These are phyloP conservation scores for Pristionchus maxplancki DNA, from an alignment of 2,888 invertebrate species.

Conservation along the genomic window DNA sequence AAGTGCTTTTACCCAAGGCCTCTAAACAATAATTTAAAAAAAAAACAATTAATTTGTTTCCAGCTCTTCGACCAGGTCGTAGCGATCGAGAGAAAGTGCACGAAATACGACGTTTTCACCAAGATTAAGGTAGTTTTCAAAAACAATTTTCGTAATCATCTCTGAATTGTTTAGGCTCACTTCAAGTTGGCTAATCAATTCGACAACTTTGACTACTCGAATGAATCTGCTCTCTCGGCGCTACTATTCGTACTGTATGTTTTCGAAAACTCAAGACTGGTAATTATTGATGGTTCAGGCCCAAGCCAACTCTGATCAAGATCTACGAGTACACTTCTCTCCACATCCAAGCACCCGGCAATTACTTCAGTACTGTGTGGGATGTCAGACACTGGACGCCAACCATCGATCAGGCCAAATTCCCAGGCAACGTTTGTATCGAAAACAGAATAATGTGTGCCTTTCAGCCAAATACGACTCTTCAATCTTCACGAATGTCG, in stretches of 20 bases:
- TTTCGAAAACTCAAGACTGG: too few species aligned
- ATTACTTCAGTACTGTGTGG: background rate
- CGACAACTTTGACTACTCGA: background rate
- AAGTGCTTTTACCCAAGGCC: too few species aligned
- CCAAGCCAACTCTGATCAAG: background rate
- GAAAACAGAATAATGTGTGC: background rate
- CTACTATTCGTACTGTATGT: background rate
- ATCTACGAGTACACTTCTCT: background rate
- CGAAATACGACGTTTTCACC: background rate
- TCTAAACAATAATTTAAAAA: too few species aligned
- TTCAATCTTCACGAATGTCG: background rate
- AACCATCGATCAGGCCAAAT: background rate
- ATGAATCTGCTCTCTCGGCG: background rate
- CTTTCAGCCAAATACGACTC: slow-evolving; percentile 24
- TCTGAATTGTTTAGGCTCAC: background rate
- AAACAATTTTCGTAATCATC: background rate
- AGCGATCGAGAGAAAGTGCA: background rate
- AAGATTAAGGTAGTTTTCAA: background rate
- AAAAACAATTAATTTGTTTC: too few species aligned
- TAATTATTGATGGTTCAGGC: background rate
- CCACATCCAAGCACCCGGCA: background rate
- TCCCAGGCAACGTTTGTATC: background rate
- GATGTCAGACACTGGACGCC: background rate
- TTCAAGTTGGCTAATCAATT: background rate
- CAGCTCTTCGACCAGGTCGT: slow-evolving; percentile 31